phyloP scores from a whole-genome alignment of 2,113 vertebrate species.

The Paradoxurus hermaphroditus region DNA sequence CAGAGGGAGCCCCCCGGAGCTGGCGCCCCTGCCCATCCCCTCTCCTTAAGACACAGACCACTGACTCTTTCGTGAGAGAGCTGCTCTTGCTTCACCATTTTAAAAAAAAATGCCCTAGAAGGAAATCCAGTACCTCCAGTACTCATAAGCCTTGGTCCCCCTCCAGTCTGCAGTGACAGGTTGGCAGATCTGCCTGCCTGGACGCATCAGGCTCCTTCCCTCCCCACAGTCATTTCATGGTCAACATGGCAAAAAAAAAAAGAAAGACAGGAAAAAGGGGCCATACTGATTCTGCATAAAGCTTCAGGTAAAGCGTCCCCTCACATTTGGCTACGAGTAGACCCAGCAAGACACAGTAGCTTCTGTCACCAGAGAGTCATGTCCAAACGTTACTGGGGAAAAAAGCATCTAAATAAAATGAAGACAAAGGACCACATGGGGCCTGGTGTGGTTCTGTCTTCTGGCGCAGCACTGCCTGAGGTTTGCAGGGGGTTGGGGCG shows the following conservation, averaged over 20 bases:
- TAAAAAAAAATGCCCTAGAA: background rate
- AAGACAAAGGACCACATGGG: background rate
- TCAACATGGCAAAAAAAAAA: background rate
- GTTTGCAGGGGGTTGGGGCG: background rate
- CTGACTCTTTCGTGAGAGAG: background rate
- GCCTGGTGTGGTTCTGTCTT: background rate
- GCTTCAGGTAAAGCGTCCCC: slow-evolving; percentile 42
- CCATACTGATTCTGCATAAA: background rate
- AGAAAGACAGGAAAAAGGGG: slow-evolving; percentile 40
- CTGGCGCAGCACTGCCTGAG: background rate
- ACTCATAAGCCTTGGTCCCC: slow-evolving; percentile 10
- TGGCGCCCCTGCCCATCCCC: fast-evolving
- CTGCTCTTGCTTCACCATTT: fast-evolving
- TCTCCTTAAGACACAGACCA: background rate
- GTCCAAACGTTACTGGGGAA: too few species aligned
- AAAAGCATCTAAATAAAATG: background rate
- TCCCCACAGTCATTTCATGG: slow-evolving; percentile 26
- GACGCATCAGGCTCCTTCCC: background rate
- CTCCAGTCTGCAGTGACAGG: background rate
- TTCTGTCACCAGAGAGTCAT: slow-evolving; percentile 62
- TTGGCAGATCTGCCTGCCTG: background rate
- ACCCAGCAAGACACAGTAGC: slow-evolving; percentile 60
- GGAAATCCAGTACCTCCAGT: background rate
- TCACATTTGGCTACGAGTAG: slow-evolving; percentile 63
- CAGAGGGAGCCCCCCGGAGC: background rate